phyloP scores from a whole-genome alignment of 2,888 invertebrate species.

The Bruchidius siliquastri region DNA sequence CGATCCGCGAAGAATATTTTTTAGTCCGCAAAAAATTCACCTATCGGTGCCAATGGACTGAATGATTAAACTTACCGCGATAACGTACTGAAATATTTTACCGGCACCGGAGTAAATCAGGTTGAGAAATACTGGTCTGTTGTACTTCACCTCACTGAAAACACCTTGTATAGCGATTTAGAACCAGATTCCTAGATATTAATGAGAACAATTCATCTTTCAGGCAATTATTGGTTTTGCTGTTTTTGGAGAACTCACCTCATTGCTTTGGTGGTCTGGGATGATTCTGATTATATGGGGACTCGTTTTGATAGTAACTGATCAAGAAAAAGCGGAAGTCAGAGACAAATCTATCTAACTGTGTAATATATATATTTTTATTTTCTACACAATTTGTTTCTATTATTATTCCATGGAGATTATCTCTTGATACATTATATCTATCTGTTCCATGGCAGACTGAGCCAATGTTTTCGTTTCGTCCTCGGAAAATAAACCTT shows the following conservation, averaged over 20 bases:
- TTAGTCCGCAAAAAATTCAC: too few relatives aligned
- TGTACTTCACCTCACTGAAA: too few relatives aligned
- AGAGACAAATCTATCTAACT: neutral
- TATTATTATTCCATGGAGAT: neutral
- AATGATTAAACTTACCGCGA: too few relatives aligned
- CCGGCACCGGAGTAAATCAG: too few relatives aligned
- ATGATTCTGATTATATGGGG: conserved; percentile 66
- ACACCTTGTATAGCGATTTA: too few relatives aligned
- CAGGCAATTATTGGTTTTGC: conserved; percentile 70
- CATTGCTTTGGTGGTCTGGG: conserved; percentile 68
- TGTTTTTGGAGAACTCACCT: conserved; percentile 66
- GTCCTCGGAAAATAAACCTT: neutral
- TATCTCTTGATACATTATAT: neutral
- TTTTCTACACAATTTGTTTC: neutral
- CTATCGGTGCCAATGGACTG: too few relatives aligned
- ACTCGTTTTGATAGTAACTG: conserved; percentile 54
- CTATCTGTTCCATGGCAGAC: neutral
- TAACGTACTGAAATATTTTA: too few relatives aligned
- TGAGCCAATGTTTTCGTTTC: neutral
- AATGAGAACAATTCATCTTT: too few relatives aligned
- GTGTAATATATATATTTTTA: neutral
- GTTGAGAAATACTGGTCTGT: too few relatives aligned
- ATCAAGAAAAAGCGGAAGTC: neutral
- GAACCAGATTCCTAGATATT: too few relatives aligned
- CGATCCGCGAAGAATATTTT: too few relatives aligned